These are phyloP conservation scores for Bemisia tabaci DNA, from an alignment of 1,140 invertebrate species.

Conservation along the genomic window DNA sequence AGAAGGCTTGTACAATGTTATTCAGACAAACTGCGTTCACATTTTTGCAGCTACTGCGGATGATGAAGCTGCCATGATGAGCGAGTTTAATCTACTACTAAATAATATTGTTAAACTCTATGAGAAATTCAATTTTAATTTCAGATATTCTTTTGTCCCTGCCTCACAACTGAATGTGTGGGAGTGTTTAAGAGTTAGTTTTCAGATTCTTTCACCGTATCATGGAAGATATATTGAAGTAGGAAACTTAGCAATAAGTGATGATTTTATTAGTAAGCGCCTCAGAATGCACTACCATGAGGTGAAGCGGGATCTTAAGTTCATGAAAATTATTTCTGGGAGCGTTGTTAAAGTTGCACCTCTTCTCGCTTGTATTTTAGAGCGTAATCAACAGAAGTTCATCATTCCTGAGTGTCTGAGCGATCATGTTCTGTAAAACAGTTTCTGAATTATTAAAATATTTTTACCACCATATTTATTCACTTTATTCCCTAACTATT, in stretches of 20 bases:
- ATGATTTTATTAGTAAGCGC: conserved; percentile 50
- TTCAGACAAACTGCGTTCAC: conserved; percentile 43
- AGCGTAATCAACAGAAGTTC: conserved; percentile 27
- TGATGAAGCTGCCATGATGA: conserved; percentile 28
- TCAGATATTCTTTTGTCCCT: conserved; percentile 38
- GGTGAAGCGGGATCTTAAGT: conserved; percentile 35
- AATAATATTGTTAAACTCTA: conserved; percentile 37
- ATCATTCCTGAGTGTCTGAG: conserved; percentile 11
- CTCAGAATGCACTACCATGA: conserved; percentile 41
- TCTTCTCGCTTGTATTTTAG: conserved; percentile 45
- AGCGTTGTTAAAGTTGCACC: conserved; percentile 46
- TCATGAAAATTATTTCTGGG: conserved; percentile 43
- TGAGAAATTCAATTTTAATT: conserved; percentile 42
- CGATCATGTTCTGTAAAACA: not conserved
- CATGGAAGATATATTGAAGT: conserved; percentile 44
- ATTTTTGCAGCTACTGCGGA: conserved; percentile 37
- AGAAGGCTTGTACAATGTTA: conserved; percentile 41
- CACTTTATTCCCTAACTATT: too few species aligned
- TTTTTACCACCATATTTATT: too few species aligned
- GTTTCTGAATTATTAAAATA: too few species aligned
- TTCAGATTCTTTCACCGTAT: conserved; percentile 50
- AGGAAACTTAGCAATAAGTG: conserved; percentile 44
- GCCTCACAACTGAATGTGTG: conserved; percentile 38
- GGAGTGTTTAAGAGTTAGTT: conserved; percentile 43
- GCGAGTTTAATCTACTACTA: conserved; percentile 35